Base-by-base conservation (phyloP, 2,113 vertebrate species). In the Speoplatyrhinus poulsoni region DNA sequence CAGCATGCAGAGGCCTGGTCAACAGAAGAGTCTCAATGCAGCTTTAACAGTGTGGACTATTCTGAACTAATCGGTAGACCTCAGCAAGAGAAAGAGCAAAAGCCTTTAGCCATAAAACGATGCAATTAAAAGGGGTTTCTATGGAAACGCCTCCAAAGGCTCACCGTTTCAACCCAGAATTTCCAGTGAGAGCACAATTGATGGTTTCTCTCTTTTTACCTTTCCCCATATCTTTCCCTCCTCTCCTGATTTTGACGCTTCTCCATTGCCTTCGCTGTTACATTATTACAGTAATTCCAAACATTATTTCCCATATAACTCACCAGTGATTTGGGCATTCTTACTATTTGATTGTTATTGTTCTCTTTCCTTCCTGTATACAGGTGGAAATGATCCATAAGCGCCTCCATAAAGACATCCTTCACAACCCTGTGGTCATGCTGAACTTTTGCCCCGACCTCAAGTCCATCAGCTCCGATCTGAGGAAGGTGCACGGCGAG, bases 401-500 rank as follows among this genome's bases (percentile, higher is more conserved):
- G 61, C 85, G 96, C 0, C 96, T 98, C 55, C 94, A 95, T 83
- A 98, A 99, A 74, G 98, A 99, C 82, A 93, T 99, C 19, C 94
- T 92, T 47, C 96, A 98, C 84, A 96, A 98, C 80, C 94, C 96
- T 0, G 94, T 98, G 75, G 74, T 96, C 76, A 99, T 98, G 96
- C 85, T 99, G 60, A 99, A 98, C 86, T 98, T 98, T 81, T 99
- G 96, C 47, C 98, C 98, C 0, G 91, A 99, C 84, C 77, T 98
- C 48, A 92, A 94, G 70, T 81, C 87, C 0, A 13, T 84, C 54
- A 93, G 94, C 70, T 92, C 95, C 0, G 94, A 93, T 82, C 92
- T 96, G 68, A 90, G 68, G 60, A 93, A 90, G 80, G 88, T 93
- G 54, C 94, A 96, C 0, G 95, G 98, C 0, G 98, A 99, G 81